These are phyloP conservation scores for Corydoras sp. DNA, from an alignment of 2,113 vertebrate genomes.

Conservation along the genomic window DNA sequence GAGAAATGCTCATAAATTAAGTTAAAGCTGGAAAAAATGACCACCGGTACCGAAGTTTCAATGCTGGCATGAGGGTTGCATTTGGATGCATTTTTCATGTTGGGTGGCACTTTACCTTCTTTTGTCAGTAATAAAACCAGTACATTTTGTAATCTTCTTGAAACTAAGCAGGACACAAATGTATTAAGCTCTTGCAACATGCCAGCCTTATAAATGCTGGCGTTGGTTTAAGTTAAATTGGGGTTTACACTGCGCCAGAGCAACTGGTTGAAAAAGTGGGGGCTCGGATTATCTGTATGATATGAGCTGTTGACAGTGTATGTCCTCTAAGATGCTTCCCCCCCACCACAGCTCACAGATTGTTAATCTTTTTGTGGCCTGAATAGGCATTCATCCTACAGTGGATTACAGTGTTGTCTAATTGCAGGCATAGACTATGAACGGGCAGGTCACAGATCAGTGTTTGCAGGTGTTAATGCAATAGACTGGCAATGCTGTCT, in stretches of 20 bases:
- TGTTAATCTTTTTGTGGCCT: constrained; percentile 96
- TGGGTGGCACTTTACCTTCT: constrained; percentile 45
- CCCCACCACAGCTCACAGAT: constrained; percentile 73
- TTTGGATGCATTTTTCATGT: constrained; percentile 46
- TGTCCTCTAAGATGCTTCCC: constrained; percentile 52
- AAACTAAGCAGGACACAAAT: constrained; percentile 68
- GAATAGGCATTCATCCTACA: constrained; percentile 77
- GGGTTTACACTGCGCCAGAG: constrained; percentile 81
- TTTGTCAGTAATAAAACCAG: constrained; percentile 29
- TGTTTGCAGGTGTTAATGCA: constrained; percentile 46
- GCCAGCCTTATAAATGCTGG: constrained; percentile 64
- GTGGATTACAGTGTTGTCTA: constrained; percentile 82
- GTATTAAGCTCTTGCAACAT: constrained; percentile 70
- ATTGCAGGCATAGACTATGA: constrained; percentile 71
- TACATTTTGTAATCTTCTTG: constrained; percentile 65
- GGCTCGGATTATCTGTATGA: constrained; percentile 78
- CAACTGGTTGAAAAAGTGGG: constrained; percentile 58
- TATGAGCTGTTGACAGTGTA: constrained; percentile 78
- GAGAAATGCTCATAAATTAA: constrained; percentile 45
- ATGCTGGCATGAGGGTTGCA: constrained; percentile 43
- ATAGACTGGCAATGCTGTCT: background rate
- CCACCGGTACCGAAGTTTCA: constrained; percentile 50
- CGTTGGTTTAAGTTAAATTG: constrained; percentile 75
- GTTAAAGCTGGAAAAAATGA: constrained; percentile 55
- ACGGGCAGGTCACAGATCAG: constrained; percentile 70